A percentile compares a stretch with the other conserved stretches of the same genome.
Conservation (phyloP, 2,113 vertebrate species). For the Sphaerodactylus townsendi region DNA sequence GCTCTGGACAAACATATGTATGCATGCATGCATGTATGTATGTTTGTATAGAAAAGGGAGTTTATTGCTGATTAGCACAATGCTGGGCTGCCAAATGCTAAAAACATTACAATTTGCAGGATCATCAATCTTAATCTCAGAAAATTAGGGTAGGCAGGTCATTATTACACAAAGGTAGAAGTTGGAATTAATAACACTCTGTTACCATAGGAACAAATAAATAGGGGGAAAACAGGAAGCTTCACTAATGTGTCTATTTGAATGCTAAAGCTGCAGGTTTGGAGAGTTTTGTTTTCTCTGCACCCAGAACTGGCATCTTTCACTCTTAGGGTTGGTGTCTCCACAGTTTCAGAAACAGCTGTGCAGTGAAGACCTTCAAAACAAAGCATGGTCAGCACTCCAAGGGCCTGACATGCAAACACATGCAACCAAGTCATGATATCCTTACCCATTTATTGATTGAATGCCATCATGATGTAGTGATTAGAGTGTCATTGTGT, state of each 20-base stretch:
- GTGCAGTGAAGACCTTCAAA: too few relatives aligned
- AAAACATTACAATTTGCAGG: accelerated
- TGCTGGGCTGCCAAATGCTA: accelerated
- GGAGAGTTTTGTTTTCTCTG: neutral
- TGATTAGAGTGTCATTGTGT: too few relatives aligned
- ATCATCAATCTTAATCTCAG: neutral
- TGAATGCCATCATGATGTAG: neutral
- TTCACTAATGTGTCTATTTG: accelerated
- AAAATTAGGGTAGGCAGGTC: neutral
- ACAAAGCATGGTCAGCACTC: neutral
- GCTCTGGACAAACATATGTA: neutral
- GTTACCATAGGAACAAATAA: conserved; percentile 58
- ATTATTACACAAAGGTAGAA: neutral
- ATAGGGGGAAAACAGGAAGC: neutral
- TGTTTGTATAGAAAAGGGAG: neutral
- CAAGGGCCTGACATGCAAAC: neutral
- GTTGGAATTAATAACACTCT: accelerated
- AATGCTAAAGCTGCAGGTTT: accelerated
- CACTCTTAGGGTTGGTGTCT: neutral
- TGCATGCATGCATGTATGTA: too few relatives aligned
- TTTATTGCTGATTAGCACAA: neutral
- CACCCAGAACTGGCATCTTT: neutral
- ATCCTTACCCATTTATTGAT: neutral
- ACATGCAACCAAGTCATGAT: neutral
- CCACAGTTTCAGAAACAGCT: too few relatives aligned